Base-by-base conservation (phyloP, 2,888 invertebrate genomes). In the Noctua fimbriata region DNA sequence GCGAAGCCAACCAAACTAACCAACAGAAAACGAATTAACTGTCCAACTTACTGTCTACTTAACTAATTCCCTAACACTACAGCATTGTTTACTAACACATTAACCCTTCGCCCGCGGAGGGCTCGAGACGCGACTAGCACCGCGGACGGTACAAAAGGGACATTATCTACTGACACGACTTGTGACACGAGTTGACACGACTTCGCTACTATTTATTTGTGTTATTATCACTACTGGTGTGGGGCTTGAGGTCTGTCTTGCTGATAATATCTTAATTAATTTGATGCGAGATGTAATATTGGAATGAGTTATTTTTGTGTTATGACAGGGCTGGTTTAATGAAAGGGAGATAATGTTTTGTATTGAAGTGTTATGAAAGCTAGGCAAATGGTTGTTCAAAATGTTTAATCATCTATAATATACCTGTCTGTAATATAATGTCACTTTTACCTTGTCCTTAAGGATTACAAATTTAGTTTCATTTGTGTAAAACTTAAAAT, bases 131-230 rank as follows among this genome's bases (percentile, higher is more conserved):
- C 70, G 28, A 52, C 44, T 44, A 44, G 63, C 9, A 18, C 76
- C 28, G 77, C 81, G 77, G 84, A 79, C 75, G 65, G 12, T 79
- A 89, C 86, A 83, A 85, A 89, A 89, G 88, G 82, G 83, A 79
- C 83, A 90, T 89, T 89, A 90, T 90, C 89, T 81, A 47, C 78
- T 65, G 89, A 86, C 82, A 81, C 78, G 78, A 88, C 81, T 83
- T 80, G 74, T 78, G 77, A 78, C 77, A 79, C 82, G 24, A 79
- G 65, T 79, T 74, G 78, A 78, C 78, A 79, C 74, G 55, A 79
- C 55, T 81, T 74, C 74, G 47, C 67, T 58, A 74, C 86, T 86
- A 90, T 90, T 90, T 90, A 90, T 90, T 88, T 69, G 81, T 78
- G 73, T 87, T 89, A 90, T 90, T 90, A 90, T 89, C 89, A 84